These are phyloP conservation scores for Lepidurus arcticus DNA, from an alignment of 1,140 invertebrate genomes.

Conservation along the genomic window DNA sequence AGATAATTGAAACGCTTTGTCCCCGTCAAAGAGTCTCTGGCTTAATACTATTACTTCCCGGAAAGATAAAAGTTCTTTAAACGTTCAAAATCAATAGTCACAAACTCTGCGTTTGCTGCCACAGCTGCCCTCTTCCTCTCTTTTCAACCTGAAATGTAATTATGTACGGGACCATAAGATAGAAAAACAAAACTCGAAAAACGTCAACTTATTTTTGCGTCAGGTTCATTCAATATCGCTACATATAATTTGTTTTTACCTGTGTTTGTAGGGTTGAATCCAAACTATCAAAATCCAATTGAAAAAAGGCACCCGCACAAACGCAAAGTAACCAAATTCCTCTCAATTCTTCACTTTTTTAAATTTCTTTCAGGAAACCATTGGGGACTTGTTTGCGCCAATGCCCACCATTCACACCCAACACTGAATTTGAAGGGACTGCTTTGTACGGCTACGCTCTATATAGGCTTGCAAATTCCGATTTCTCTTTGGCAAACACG, in stretches of 20 bases:
- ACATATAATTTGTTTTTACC: not conserved
- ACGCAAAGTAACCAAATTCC: not conserved
- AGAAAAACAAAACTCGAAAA: too few species aligned
- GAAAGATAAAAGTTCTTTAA: too few species aligned
- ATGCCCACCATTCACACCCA: conserved; percentile 12
- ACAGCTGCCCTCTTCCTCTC: too few species aligned
- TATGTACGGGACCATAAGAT: too few species aligned
- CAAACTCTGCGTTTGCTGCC: too few species aligned
- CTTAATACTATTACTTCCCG: too few species aligned
- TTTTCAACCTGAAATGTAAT: too few species aligned
- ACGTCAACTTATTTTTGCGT: too few species aligned
- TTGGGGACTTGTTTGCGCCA: not conserved
- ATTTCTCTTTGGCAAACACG: not conserved
- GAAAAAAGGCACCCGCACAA: not conserved
- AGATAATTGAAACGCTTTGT: too few species aligned
- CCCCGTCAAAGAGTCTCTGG: too few species aligned
- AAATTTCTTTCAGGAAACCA: not conserved
- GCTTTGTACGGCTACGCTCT: conserved; percentile 1
- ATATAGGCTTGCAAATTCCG: conserved; percentile 1
- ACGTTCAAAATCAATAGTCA: too few species aligned
- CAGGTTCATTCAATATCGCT: too few species aligned
- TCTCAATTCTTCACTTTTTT: conserved; percentile 14
- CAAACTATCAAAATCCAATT: conserved; percentile 11
- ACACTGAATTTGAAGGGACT: conserved; percentile 2
- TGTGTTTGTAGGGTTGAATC: conserved; percentile 21